A percentile compares a stretch with the other conserved stretches of the same genome.
These are phyloP conservation scores for Phataginus tetradactyla DNA, from an alignment of 2,797 vertebrate species.

Conservation along the genomic window DNA sequence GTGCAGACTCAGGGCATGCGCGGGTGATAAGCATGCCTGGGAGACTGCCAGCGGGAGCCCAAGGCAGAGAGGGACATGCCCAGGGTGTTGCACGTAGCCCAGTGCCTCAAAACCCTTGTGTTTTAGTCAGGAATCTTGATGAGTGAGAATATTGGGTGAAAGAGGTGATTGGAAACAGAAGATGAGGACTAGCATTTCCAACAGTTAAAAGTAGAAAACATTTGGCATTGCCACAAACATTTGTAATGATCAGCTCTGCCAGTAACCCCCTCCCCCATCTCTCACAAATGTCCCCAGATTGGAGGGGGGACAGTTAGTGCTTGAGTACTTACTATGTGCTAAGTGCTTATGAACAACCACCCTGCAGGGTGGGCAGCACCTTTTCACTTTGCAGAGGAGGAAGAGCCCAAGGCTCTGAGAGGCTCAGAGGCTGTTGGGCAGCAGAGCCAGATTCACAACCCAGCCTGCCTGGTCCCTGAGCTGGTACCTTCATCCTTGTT, in stretches of 20 bases:
- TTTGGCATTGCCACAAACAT: not conserved
- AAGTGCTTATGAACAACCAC: not conserved
- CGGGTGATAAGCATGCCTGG: not conserved
- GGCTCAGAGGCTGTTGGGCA: not conserved
- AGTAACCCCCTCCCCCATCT: not conserved
- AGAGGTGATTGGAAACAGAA: constrained; percentile 31
- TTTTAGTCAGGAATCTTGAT: not conserved
- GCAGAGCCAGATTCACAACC: not conserved
- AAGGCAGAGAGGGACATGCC: not conserved
- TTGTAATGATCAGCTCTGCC: not conserved
- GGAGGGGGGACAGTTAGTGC: not conserved
- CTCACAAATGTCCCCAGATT: not conserved
- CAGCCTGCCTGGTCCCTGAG: not conserved
- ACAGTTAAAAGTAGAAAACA: not conserved
- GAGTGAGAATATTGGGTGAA: constrained; percentile 28
- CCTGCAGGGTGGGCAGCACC: not conserved
- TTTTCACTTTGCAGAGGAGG: not conserved
- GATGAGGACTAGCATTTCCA: not conserved
- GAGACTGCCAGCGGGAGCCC: not conserved
- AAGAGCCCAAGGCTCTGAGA: not conserved
- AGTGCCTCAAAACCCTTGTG: not conserved
- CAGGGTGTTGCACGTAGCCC: not conserved
- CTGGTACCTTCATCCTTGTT: not conserved
- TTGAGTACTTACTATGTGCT: not conserved
- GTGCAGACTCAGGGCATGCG: not conserved